A percentile compares a stretch with the other conserved stretches of the same genome.
Evolutionary conservation across 2,797 vertebrate species (phyloP).

Genomic region (Siniperca undulata): DNA sequence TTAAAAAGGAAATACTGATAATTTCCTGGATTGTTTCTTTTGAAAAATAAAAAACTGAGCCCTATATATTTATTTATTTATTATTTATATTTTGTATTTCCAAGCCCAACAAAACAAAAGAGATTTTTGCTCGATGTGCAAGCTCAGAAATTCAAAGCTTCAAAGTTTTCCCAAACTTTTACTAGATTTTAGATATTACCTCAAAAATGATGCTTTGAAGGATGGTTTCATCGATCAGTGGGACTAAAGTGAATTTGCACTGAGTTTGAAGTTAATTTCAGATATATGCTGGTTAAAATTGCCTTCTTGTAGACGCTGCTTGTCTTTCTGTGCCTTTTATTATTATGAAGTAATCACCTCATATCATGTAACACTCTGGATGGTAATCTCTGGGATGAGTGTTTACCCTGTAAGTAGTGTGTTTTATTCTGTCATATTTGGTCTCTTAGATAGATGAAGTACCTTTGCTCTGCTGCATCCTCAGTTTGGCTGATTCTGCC

Average conservation of each 20-base stretch:
- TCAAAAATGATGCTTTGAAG: not conserved
- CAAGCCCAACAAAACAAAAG: not conserved
- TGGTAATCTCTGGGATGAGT: not conserved
- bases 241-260: not conserved
- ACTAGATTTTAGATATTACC: no score
- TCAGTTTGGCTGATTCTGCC: constrained; percentile 87
- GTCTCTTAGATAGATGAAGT: not conserved
- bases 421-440: not conserved
- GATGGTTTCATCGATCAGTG: not conserved
- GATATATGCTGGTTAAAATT: not conserved
- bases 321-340: not conserved
- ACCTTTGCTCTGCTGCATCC: constrained; percentile 84
- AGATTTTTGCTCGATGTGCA: no score
- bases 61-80: not conserved
- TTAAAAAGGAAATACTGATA: not conserved
- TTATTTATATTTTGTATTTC: not conserved
- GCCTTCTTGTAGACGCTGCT: not conserved
- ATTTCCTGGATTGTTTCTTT: not conserved
- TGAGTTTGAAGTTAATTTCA: not conserved
- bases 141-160: no score
- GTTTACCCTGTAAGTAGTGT: not conserved
- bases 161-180: no score
- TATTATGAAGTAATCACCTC: no score
- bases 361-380: not conserved
- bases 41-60: not conserved